Evolutionary conservation across 2,888 invertebrate genomes (phyloP).

Genomic region (Dolichopus griseipennis): DNA sequence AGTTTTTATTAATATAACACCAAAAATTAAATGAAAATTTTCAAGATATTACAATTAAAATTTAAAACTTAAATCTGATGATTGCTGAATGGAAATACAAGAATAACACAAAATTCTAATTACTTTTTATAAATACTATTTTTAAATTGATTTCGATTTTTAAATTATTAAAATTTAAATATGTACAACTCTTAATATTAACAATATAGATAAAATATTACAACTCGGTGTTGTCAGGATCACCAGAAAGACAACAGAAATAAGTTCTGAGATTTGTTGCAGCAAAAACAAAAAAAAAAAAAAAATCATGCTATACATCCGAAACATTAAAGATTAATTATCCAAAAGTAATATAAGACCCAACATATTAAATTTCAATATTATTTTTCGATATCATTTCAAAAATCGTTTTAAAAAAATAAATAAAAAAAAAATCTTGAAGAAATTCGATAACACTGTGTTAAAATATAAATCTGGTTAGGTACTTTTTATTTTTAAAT

Average conservation of each 20-base stretch:
- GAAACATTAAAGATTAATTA: constrained; percentile 4
- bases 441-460: too few relatives aligned
- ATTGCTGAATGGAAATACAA: too few relatives aligned
- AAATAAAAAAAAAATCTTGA: too few relatives aligned
- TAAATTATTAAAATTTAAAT: too few relatives aligned
- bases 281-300: too few relatives aligned
- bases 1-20: too few relatives aligned
- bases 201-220: not conserved
- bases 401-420: not conserved
- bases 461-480: not conserved
- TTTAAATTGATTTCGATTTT: too few relatives aligned
- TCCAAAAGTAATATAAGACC: not conserved
- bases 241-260: not conserved
- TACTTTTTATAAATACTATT: not conserved
- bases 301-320: not conserved
- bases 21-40: too few relatives aligned
- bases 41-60: too few relatives aligned
- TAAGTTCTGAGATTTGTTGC: not conserved
- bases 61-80: too few relatives aligned
- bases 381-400: not conserved
- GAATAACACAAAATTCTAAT: too few relatives aligned
- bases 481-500: not conserved
- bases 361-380: not conserved
- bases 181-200: not conserved
- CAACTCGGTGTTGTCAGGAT: not conserved